Evolutionary conservation across 2,113 vertebrate genomes (phyloP).

Genomic region (Percopsis transmontana): DNA sequence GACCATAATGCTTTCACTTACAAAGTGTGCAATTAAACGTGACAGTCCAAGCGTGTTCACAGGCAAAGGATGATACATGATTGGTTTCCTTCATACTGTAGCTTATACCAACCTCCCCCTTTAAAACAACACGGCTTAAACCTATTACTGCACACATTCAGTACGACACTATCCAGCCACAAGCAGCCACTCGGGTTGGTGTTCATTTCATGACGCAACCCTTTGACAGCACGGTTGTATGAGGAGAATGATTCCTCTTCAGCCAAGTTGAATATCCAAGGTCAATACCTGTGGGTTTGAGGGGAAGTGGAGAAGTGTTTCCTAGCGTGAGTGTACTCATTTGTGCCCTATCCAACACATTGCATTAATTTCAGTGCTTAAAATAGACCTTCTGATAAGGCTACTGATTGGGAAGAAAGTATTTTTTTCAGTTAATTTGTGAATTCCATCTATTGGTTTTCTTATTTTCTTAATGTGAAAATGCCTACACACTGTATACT

Average conservation of each 20-base stretch:
- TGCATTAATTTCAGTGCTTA: conserved; percentile 53
- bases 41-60: conserved; percentile 5
- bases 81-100: conserved; percentile 16
- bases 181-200: conserved; percentile 23
- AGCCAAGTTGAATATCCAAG: conserved; percentile 54
- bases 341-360: conserved; percentile 53
- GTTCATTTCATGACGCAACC: conserved; percentile 45
- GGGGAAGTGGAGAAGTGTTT: conserved; percentile 55
- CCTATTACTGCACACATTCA: conserved; percentile 8
- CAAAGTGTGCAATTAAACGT: conserved; percentile 3
- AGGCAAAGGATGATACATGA: conserved; percentile 5
- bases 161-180: conserved; percentile 19
- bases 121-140: conserved; percentile 22
- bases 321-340: conserved; percentile 48
- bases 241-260: conserved; percentile 18
- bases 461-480: background rate
- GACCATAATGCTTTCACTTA: conserved; percentile 4
- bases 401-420: conserved; percentile 38
- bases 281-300: conserved; percentile 63
- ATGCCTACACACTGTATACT: background rate
- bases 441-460: background rate
- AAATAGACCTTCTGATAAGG: conserved; percentile 53
- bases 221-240: conserved; percentile 30
- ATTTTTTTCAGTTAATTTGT: no score
- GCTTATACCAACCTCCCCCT: conserved; percentile 1